These are phyloP conservation scores for Hypselothyrea guttata DNA, from an alignment of 2,888 invertebrate species.

Conservation along the genomic window DNA sequence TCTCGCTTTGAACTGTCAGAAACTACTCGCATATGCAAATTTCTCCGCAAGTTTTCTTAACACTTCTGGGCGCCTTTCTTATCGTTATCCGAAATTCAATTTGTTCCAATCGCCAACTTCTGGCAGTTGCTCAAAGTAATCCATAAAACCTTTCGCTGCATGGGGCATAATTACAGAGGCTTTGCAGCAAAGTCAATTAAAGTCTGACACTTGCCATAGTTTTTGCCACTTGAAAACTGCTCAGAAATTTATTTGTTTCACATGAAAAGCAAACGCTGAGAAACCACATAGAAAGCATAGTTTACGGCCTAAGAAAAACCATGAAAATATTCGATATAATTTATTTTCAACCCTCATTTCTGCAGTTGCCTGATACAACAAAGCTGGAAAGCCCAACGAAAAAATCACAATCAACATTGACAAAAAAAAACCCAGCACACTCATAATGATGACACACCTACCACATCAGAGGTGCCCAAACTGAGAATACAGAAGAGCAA, in stretches of 20 bases:
- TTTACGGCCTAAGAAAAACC: not conserved
- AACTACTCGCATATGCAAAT: constrained; percentile 67
- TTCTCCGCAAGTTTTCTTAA: constrained; percentile 57
- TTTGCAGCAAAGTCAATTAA: constrained; percentile 57
- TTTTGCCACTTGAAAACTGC: constrained; percentile 22
- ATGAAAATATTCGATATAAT: too few species aligned
- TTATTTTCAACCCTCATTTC: not conserved
- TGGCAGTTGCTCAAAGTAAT: not conserved
- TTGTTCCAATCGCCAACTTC: constrained; percentile 44
- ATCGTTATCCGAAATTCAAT: constrained; percentile 55
- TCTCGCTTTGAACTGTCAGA: constrained; percentile 62
- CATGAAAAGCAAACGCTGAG: too few species aligned
- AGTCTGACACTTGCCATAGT: constrained; percentile 38
- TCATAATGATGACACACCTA: constrained; percentile 74
- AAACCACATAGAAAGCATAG: not conserved
- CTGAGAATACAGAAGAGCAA: too few species aligned
- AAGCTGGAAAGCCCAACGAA: constrained; percentile 34
- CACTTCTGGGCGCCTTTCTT: constrained; percentile 44
- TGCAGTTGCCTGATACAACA: constrained; percentile 12
- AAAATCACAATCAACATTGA: constrained; percentile 8
- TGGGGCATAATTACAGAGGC: constrained; percentile 70
- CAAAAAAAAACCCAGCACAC: constrained; percentile 51
- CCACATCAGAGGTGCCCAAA: too few species aligned
- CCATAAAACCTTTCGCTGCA: constrained; percentile 45
- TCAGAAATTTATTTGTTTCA: not conserved